Conservation (phyloP, 2,113 vertebrate species). For the Passerina amoena region DNA sequence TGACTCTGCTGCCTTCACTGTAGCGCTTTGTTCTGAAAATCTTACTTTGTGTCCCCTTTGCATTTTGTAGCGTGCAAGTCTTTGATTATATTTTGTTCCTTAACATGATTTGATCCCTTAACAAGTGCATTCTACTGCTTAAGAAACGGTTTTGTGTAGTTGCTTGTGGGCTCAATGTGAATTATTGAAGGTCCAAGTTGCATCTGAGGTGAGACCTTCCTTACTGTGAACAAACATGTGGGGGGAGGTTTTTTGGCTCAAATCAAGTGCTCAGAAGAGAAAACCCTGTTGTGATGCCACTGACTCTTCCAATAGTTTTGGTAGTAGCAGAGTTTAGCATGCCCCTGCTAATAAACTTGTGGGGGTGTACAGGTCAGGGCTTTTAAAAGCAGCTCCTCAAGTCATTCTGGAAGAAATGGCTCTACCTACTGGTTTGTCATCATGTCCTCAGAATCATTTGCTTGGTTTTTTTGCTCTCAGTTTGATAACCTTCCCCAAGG, state of each 20-base stretch:
- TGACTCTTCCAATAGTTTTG: neutral
- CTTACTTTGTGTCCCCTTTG: neutral
- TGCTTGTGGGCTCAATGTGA: neutral
- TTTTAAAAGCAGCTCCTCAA: neutral
- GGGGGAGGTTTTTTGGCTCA: rapidly evolving
- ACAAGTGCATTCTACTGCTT: neutral
- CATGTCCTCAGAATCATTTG: neutral
- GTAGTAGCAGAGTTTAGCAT: neutral
- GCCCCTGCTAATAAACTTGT: neutral
- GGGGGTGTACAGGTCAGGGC: neutral
- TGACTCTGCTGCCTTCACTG: neutral
- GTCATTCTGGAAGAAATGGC: neutral
- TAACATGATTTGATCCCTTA: neutral
- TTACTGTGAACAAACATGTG: neutral
- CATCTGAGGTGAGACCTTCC: neutral
- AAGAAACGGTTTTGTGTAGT: neutral
- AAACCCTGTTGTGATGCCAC: neutral
- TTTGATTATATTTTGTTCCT: neutral
- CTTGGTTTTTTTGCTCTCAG: neutral
- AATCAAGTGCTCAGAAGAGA: neutral
- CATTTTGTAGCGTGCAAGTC: neutral
- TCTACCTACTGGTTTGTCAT: neutral
- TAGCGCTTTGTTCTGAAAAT: neutral
- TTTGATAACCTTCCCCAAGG: neutral
- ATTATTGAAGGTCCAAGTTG: neutral